Conservation (phyloP, 2,797 vertebrate species). For the Sparidentex hasta region DNA sequence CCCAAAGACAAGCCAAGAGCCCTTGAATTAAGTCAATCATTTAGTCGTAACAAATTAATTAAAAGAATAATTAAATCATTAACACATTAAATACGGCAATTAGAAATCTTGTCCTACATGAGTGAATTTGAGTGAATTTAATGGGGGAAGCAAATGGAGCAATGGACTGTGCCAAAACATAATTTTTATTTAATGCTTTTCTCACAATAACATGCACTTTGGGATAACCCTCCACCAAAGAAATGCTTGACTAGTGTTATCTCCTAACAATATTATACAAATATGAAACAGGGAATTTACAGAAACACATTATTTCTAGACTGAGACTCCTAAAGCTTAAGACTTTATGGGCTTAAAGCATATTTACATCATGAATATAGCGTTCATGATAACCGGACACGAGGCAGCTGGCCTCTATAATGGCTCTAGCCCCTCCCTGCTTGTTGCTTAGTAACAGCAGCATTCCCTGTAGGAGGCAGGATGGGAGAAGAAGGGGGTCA, state of each 20-base stretch:
- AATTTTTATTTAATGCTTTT: conserved; percentile 79
- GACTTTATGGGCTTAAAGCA: conserved; percentile 26
- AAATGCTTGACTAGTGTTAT: conserved; percentile 54
- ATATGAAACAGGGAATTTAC: conserved; percentile 42
- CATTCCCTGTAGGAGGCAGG: conserved; percentile 57
- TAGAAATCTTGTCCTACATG: conserved; percentile 88
- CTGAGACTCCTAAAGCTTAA: conserved; percentile 2
- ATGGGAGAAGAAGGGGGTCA: conserved; percentile 53
- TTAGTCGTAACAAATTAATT: conserved; percentile 90
- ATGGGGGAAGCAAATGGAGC: conserved; percentile 83
- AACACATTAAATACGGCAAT: conserved; percentile 88
- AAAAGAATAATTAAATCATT: conserved; percentile 91
- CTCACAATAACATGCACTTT: conserved; percentile 71
- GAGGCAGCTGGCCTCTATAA: conserved; percentile 38
- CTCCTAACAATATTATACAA: conserved; percentile 38
- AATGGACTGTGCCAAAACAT: conserved; percentile 81
- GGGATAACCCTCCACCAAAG: conserved; percentile 60
- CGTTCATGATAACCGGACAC: conserved; percentile 35
- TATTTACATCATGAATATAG: conserved; percentile 50
- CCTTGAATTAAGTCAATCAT: conserved; percentile 88
- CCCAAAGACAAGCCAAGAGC: conserved; percentile 81
- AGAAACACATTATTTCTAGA: conserved; percentile 13
- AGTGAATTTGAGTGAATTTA: conserved; percentile 86
- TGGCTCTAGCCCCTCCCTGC: conserved; percentile 47
- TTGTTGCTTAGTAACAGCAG: conserved; percentile 80